Percentiles rank a stretch among this genome's conserved stretches.
Evolutionary conservation across 2,797 vertebrate species (phyloP).

Genomic region (Hippopotamyrus pictus): DNA sequence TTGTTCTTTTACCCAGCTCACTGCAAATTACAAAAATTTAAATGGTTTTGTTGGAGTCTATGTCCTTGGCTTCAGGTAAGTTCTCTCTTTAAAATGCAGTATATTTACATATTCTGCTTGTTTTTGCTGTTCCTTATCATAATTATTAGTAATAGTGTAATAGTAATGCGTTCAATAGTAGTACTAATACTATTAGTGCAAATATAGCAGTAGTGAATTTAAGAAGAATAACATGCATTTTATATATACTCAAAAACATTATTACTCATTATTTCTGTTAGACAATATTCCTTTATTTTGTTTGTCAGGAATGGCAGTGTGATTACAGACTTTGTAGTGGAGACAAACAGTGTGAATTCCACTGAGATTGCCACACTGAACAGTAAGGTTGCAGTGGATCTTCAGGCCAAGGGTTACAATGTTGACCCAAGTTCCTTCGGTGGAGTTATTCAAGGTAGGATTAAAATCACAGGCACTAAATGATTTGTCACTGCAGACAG

Average conservation of each 20-base stretch:
- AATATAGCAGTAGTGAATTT: neutral
- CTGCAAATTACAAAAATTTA: neutral
- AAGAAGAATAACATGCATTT: no score
- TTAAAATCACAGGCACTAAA: neutral
- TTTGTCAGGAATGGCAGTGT: slow-evolving; percentile 66
- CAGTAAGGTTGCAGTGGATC: slow-evolving; percentile 19
- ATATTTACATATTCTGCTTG: no score
- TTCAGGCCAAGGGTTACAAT: slow-evolving; percentile 25
- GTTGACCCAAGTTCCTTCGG: slow-evolving; percentile 23
- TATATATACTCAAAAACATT: no score
- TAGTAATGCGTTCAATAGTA: no score
- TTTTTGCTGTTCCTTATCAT: no score
- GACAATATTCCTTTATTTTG: neutral
- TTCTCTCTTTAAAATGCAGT: neutral
- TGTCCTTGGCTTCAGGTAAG: neutral
- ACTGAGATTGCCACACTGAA: slow-evolving; percentile 46
- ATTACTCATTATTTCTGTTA: neutral
- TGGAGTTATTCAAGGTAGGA: slow-evolving; percentile 34
- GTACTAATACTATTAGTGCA: slow-evolving; percentile 7
- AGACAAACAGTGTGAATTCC: slow-evolving; percentile 21
- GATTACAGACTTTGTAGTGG: slow-evolving; percentile 50
- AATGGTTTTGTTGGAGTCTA: neutral
- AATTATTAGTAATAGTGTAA: no score
- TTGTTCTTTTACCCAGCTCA: neutral
- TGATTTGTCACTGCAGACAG: neutral